phyloP scores from a whole-genome alignment of 2,888 invertebrate genomes.

The Pardosa pseudoannulata region DNA sequence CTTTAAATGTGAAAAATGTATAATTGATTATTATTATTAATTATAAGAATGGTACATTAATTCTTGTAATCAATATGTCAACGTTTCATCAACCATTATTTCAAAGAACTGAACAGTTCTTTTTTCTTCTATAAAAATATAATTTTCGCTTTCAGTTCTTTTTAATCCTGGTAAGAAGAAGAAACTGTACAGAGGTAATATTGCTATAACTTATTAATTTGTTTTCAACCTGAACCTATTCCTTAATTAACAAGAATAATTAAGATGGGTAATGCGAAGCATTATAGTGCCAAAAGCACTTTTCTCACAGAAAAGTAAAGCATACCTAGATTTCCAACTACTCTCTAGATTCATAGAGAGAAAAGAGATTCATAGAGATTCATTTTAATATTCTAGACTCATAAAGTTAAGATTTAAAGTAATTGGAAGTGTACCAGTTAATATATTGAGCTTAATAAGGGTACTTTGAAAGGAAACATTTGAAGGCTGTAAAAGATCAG shows the following conservation, averaged over 20 bases:
- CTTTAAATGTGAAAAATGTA: background rate
- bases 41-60: constrained; percentile 35
- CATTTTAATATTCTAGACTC: too few relatives aligned
- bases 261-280: constrained; percentile 33
- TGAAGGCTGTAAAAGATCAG: too few relatives aligned
- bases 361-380: too few relatives aligned
- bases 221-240: constrained; percentile 18
- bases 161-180: constrained; percentile 29
- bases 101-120: constrained; percentile 32
- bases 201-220: constrained; percentile 44
- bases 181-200: constrained; percentile 44
- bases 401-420: too few relatives aligned
- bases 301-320: too few relatives aligned
- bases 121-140: constrained; percentile 51
- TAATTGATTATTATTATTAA: constrained; percentile 38
- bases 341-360: too few relatives aligned
- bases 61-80: constrained; percentile 39
- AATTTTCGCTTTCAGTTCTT: constrained; percentile 51
- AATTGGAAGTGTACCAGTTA: too few relatives aligned
- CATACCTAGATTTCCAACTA: too few relatives aligned
- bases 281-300: constrained; percentile 12
- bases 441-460: too few relatives aligned
- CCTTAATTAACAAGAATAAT: constrained; percentile 50
- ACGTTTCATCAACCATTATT: constrained; percentile 57
- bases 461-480: too few relatives aligned